Percentiles rank a stretch among this genome's conserved stretches.
Conservation (phyloP, 2,797 vertebrate genomes). For the Selene dorsalis region DNA sequence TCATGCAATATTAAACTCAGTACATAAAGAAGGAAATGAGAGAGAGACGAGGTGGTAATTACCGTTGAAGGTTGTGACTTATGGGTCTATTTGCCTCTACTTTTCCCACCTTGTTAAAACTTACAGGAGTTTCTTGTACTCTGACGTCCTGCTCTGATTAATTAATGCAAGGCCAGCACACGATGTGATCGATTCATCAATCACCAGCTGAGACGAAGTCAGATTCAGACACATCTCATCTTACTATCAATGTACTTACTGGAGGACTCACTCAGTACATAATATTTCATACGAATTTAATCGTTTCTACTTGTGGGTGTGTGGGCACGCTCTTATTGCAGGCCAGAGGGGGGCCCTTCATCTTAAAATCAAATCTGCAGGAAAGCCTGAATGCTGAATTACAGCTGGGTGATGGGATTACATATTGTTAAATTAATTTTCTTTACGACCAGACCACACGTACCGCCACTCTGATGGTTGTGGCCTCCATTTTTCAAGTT, state of each 20-base stretch:
- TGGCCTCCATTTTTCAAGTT: no score
- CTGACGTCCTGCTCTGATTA: not conserved
- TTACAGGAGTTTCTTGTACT: not conserved
- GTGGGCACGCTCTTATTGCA: not conserved
- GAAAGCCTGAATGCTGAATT: not conserved
- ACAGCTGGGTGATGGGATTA: not conserved
- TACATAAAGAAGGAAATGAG: not conserved
- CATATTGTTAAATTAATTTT: not conserved
- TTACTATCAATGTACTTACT: not conserved
- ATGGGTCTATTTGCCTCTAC: not conserved
- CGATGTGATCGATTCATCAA: not conserved
- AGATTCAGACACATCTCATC: not conserved
- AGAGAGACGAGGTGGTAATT: not conserved
- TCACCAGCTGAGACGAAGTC: conserved; percentile 14
- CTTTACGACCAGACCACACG: not conserved
- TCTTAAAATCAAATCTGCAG: not conserved
- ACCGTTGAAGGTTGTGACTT: not conserved
- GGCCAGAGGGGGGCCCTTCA: not conserved
- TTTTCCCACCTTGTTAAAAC: not conserved
- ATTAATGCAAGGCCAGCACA: not conserved
- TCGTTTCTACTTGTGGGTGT: not conserved
- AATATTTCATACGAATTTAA: not conserved
- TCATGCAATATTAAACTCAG: no score
- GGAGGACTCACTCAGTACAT: not conserved
- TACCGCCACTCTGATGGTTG: not conserved